Base-by-base conservation (phyloP, 1,140 invertebrate genomes). In the Drosophila setifemur region DNA sequence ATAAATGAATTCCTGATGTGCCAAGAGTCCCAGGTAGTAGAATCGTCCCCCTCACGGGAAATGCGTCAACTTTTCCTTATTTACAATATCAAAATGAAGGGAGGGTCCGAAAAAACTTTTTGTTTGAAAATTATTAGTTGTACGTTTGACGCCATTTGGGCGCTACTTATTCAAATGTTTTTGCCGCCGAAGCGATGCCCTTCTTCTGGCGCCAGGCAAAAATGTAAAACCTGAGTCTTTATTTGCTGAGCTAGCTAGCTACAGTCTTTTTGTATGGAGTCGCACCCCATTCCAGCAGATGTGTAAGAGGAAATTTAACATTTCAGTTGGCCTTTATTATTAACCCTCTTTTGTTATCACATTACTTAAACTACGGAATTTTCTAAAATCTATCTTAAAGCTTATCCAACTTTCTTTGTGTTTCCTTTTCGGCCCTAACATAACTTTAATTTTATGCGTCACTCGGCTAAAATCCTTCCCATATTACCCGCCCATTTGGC, bases 101-200 rank as follows among this genome's bases (percentile, higher is more conserved):
- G 31, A 4, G 28, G 31, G 37, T 23, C 8, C 8, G 53, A n/a
- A 14, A 35, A 70, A 71, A 57, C 37, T 81, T 81, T 72, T 72
- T 31, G 39, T 57, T 64, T 82, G 69, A 55, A 82, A 82, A 77
- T 82, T 82, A 82, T 82, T 76, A 77, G 78, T 82, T 82, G 53
- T 33, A 61, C 63, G 77, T 83, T 82, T 70, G 69, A 77, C 69
- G 73, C 57, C 78, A 47, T 58, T 82, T 53, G 55, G 61, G 29
- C 52, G 50, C 11, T 57, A 23, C 60, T 45, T 67, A 48, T 77
- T 72, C 55, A 55, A 63, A 50, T 66, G 60, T 26, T 60, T 26
- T 29, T 33, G 26, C 33, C 33, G 4, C 43, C 7, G 31, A 5
- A 33, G 31, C 26, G n/a, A n/a, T 28, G 26, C 26, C 26, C 12